phyloP scores from a whole-genome alignment of 2,113 vertebrate species.

The Tursiops truncatus region DNA sequence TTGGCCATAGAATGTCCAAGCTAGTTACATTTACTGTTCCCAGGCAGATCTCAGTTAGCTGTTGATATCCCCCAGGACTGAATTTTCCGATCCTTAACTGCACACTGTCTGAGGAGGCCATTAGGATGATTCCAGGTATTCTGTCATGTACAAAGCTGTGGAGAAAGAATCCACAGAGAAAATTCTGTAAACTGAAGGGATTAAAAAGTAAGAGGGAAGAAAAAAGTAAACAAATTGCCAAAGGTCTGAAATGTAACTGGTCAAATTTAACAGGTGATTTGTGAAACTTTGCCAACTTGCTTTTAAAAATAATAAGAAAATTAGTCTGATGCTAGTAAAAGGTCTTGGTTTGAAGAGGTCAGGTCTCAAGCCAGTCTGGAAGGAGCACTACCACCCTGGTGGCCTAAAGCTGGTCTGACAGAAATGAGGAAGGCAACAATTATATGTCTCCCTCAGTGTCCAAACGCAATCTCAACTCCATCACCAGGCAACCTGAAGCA shows the following conservation, averaged over 20 bases:
- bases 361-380: neutral
- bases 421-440: neutral
- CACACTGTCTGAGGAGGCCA: neutral
- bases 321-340: neutral
- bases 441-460: neutral
- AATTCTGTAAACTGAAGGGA: neutral
- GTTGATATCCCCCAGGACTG: neutral
- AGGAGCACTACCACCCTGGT: neutral
- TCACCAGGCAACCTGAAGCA: neutral
- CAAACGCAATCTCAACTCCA: neutral
- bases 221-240: neutral
- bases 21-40: neutral
- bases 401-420: neutral
- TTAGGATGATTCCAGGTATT: neutral
- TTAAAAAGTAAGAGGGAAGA: neutral
- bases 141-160: neutral
- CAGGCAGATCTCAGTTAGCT: neutral
- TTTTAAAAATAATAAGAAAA: constrained; percentile 3
- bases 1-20: neutral
- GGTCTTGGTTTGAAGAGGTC: neutral
- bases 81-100: neutral
- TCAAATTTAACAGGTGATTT: neutral
- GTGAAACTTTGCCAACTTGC: neutral
- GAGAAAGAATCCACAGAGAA: constrained; percentile 3
- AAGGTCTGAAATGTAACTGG: neutral